Conservation (phyloP, 2,888 invertebrate species). For the Zele albiditarsus region DNA sequence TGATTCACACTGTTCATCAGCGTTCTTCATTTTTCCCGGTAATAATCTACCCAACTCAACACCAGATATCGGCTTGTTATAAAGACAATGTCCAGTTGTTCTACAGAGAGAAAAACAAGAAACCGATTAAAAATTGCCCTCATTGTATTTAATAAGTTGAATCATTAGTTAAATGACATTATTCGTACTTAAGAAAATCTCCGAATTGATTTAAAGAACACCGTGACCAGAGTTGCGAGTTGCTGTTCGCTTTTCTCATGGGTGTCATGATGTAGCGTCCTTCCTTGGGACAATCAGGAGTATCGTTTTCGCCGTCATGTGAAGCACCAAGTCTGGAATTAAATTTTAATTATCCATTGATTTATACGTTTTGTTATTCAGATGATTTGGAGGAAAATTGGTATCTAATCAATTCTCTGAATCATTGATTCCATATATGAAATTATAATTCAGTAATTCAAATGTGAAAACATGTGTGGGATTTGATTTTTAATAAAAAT, state of each 20-base stretch:
- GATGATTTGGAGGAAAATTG: neutral
- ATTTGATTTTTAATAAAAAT: no score
- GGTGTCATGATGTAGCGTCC: conserved; percentile 42
- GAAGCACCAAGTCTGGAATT: conserved; percentile 41
- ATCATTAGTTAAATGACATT: neutral
- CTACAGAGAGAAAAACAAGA: neutral
- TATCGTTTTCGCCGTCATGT: conserved; percentile 33
- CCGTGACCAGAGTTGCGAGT: conserved; percentile 42
- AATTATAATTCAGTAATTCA: no score
- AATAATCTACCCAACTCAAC: neutral
- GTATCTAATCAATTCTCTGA: no score
- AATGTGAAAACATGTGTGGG: no score
- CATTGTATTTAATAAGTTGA: no score
- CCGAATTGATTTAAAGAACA: conserved; percentile 38
- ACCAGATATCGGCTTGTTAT: neutral
- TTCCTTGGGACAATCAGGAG: neutral
- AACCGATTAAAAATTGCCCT: neutral
- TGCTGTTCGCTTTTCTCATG: no score
- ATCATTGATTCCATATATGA: no score
- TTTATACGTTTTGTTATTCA: neutral
- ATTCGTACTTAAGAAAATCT: neutral
- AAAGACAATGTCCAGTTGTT: neutral
- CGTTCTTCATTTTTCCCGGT: conserved; percentile 16
- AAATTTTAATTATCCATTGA: neutral
- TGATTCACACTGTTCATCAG: conserved; percentile 21